Base-by-base conservation (phyloP, 2,888 invertebrate species). In the Megastigmus dorsalis region DNA sequence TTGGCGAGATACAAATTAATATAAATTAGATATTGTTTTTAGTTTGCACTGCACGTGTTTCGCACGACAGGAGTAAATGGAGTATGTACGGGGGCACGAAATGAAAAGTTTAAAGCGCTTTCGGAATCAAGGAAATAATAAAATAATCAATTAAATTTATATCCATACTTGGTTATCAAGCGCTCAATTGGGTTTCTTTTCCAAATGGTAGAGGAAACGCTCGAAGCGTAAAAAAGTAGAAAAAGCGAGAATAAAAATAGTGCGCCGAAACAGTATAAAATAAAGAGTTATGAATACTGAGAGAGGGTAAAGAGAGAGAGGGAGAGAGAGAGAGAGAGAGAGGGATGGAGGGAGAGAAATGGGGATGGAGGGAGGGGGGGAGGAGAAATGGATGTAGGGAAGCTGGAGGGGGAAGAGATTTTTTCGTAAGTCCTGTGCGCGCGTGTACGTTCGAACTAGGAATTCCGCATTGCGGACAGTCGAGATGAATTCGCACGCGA, bases 391-490 rank as follows among this genome's bases (percentile, higher is more conserved):
- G n/a, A n/a, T n/a, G n/a, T n/a, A 57, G 41, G 20, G 43, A 67
- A 48, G 55, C 23, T 65, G 67, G 41, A 45, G 65, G 57, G 52
- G 54, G 65, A 70, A 76, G 50, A 68, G 67, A 77, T 77, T 63
- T 73, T 78, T 77, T 63, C 69, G 50, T 43, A 67, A 77, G 72
- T 81, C 76, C 15, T 75, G 77, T 26, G 71, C 7, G 79, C 77
- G 78, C 78, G 78, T 77, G 77, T 77, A 82, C 80, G 80, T 81
- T 83, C 80, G 80, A 80, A 80, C 80, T 77, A 76, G 81, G 81
- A 68, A 83, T 83, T 83, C 85, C 82, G 85, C 86, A 83, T 80
- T 84, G 82, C 85, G 85, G 82, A 84, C 83, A 81, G 84, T 84
- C 80, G 84, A 79, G 78, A 79, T 82, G 80, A 81, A 84, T 84